Evolutionary conservation across 2,113 vertebrate genomes (phyloP).

Genomic region (Halcyon senegalensis): DNA sequence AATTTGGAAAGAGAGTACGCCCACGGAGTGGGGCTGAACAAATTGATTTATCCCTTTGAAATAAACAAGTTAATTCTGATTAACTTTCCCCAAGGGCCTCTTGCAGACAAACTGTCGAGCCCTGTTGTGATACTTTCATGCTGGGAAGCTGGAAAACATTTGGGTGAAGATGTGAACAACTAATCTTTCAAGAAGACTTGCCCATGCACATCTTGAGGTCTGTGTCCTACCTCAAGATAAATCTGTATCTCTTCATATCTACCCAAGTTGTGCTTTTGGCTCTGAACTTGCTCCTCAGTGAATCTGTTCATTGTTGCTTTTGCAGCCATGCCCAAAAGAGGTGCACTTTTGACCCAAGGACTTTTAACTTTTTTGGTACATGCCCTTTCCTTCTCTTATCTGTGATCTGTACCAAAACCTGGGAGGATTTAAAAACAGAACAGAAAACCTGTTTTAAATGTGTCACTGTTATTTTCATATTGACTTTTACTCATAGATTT

Average conservation of each 20-base stretch:
- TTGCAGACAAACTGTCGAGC: not conserved
- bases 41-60: not conserved
- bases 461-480: not conserved
- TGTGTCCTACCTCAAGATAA: not conserved
- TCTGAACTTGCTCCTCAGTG: not conserved
- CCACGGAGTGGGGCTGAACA: not conserved
- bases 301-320: not conserved
- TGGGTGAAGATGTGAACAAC: not conserved
- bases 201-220: not conserved
- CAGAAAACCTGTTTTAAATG: not conserved
- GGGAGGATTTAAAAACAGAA: not conserved
- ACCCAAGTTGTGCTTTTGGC: not conserved
- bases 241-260: not conserved
- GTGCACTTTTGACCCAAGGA: not conserved
- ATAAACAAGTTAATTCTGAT: not conserved
- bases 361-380: not conserved
- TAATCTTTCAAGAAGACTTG: not conserved
- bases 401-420: not conserved
- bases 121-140: not conserved
- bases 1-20: not conserved
- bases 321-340: not conserved
- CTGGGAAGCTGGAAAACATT: not conserved
- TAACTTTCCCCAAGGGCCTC: not conserved
- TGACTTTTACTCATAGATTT: not conserved
- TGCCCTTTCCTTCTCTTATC: not conserved